Conservation (phyloP, 2,113 vertebrate species). For the Strix aluco region DNA sequence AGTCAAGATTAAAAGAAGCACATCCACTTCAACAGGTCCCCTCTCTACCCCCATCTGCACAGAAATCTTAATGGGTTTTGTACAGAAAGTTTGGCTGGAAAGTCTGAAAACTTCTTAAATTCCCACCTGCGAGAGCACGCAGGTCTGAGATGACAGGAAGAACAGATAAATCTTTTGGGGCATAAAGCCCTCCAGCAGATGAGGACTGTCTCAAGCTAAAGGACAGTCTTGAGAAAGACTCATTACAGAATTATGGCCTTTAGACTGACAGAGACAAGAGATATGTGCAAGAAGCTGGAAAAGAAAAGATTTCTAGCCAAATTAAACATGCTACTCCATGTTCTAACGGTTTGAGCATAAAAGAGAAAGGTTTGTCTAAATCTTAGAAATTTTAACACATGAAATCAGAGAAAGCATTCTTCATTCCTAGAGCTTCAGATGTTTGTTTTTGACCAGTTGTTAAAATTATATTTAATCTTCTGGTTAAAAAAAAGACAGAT, state of each 20-base stretch:
- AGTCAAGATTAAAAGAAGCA: slow-evolving; percentile 44
- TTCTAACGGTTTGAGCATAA: neutral
- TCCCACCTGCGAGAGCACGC: neutral
- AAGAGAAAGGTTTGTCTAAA: neutral
- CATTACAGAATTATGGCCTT: neutral
- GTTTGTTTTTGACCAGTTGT: neutral
- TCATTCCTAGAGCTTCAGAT: neutral
- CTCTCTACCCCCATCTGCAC: neutral
- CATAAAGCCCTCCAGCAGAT: neutral
- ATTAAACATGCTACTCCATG: neutral
- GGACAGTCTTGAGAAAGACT: neutral
- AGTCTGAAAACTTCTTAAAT: slow-evolving; percentile 6
- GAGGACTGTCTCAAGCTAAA: neutral
- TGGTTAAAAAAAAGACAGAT: neutral
- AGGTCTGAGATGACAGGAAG: neutral
- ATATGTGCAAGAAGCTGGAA: neutral
- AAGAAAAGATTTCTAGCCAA: neutral
- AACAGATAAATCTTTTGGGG: neutral
- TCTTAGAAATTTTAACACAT: neutral
- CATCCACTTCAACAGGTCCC: neutral
- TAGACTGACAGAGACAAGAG: neutral
- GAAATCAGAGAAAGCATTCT: neutral
- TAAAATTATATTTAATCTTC: neutral
- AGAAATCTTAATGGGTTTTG: neutral
- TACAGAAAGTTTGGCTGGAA: neutral